phyloP scores from a whole-genome alignment of 1,140 invertebrate species.

The Nymphalis io region DNA sequence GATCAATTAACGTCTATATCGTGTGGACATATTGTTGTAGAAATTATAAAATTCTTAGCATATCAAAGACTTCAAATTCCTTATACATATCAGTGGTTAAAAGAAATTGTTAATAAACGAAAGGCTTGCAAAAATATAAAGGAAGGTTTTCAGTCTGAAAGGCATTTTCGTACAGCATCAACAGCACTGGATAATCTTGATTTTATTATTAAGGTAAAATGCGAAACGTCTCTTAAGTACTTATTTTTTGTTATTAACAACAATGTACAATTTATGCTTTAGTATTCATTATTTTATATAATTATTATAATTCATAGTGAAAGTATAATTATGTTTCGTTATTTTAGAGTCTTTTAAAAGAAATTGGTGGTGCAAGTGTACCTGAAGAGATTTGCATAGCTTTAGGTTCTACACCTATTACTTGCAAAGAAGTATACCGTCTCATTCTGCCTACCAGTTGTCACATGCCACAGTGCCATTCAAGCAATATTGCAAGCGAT shows the following conservation, averaged over 20 bases:
- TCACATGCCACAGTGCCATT: slow-evolving; percentile 71
- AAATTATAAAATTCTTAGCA: slow-evolving; percentile 75
- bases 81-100: slow-evolving; percentile 75
- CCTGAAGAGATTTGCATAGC: slow-evolving; percentile 71
- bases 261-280: no score
- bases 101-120: slow-evolving; percentile 71
- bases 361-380: slow-evolving; percentile 57
- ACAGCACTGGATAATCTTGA: slow-evolving; percentile 71
- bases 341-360: slow-evolving; percentile 66
- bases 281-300: neutral
- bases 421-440: slow-evolving; percentile 70
- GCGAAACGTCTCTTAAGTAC: no score
- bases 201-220: slow-evolving; percentile 70
- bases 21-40: slow-evolving; percentile 72
- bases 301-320: neutral
- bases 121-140: slow-evolving; percentile 50
- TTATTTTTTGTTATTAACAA: no score
- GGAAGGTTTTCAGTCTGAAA: slow-evolving; percentile 69
- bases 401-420: slow-evolving; percentile 63
- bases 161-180: slow-evolving; percentile 69
- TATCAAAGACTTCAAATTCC: slow-evolving; percentile 79
- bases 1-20: slow-evolving; percentile 72
- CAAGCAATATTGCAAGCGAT: slow-evolving; percentile 59
- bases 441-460: slow-evolving; percentile 58
- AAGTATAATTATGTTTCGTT: slow-evolving; percentile 22